Conservation (phyloP, 2,113 vertebrate genomes). For the Melanotaenia duboulayi region DNA sequence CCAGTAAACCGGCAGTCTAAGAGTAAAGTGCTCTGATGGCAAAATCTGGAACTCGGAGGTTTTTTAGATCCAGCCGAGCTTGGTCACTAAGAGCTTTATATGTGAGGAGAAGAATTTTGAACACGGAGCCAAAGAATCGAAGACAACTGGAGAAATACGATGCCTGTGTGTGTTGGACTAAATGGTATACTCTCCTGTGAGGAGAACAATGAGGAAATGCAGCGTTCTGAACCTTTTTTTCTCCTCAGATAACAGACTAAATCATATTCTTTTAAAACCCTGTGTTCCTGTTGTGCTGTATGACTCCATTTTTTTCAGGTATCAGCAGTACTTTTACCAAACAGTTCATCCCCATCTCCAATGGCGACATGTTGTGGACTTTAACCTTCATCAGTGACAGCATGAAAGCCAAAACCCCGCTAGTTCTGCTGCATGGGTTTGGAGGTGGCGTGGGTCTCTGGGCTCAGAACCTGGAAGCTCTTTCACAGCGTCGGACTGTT, state of each 20-base stretch:
- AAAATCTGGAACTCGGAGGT: too few species aligned
- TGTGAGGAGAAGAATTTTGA: too few species aligned
- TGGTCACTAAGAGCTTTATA: too few species aligned
- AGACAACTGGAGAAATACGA: too few species aligned
- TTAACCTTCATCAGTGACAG: conserved; percentile 80
- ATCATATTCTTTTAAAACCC: neutral
- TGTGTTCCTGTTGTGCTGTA: neutral
- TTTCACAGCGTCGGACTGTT: conserved; percentile 86
- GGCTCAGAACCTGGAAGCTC: conserved; percentile 92
- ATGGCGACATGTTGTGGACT: conserved; percentile 91
- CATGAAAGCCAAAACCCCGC: conserved; percentile 84
- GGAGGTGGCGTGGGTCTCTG: conserved; percentile 94
- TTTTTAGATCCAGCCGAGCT: too few species aligned
- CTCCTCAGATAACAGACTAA: neutral
- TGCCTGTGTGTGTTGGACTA: too few species aligned
- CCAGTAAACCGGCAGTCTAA: too few species aligned
- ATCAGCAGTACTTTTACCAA: conserved; percentile 85
- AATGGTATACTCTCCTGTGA: too few species aligned
- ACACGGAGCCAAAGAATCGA: too few species aligned
- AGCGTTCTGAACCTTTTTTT: too few species aligned
- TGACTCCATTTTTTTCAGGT: conserved; percentile 77
- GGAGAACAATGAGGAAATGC: too few species aligned
- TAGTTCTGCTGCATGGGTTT: conserved; percentile 95
- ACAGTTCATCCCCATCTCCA: conserved; percentile 84
- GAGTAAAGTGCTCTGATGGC: too few species aligned